These are phyloP conservation scores for Todiramphus saurophagus DNA, from an alignment of 2,113 vertebrate genomes.

Conservation along the genomic window DNA sequence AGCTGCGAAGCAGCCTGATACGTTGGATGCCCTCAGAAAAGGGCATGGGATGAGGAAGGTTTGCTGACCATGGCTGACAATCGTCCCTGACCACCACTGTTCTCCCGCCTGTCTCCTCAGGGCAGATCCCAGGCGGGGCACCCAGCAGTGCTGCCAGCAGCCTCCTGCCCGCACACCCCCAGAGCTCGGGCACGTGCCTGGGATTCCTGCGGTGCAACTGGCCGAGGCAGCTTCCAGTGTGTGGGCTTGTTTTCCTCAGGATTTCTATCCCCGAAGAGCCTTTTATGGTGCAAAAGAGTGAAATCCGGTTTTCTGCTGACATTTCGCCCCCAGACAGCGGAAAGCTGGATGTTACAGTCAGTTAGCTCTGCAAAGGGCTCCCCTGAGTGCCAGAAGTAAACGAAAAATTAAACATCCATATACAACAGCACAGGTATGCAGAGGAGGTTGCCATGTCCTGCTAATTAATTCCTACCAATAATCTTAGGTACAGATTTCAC, in stretches of 20 bases:
- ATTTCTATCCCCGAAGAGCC: neutral
- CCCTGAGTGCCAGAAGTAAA: neutral
- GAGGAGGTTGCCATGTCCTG: neutral
- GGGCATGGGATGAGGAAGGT: rapidly evolving
- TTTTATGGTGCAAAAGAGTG: slow-evolving; percentile 36
- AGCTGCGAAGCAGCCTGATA: neutral
- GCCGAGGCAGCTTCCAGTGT: neutral
- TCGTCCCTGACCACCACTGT: rapidly evolving
- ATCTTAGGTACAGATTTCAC: neutral
- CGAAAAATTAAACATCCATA: neutral
- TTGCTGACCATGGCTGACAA: neutral
- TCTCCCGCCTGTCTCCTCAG: rapidly evolving
- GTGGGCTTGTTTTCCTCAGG: neutral
- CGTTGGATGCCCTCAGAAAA: rapidly evolving
- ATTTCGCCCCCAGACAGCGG: neutral
- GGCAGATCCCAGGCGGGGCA: neutral
- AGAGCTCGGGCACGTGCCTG: neutral
- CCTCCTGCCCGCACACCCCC: rapidly evolving
- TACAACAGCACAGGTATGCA: neutral
- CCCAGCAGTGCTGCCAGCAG: neutral
- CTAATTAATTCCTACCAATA: neutral
- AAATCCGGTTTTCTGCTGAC: neutral
- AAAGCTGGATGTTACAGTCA: neutral
- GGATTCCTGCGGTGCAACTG: neutral
- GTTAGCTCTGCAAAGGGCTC: neutral